Base-by-base conservation (phyloP, 2,888 invertebrate species). In the Ceramica pisi region DNA sequence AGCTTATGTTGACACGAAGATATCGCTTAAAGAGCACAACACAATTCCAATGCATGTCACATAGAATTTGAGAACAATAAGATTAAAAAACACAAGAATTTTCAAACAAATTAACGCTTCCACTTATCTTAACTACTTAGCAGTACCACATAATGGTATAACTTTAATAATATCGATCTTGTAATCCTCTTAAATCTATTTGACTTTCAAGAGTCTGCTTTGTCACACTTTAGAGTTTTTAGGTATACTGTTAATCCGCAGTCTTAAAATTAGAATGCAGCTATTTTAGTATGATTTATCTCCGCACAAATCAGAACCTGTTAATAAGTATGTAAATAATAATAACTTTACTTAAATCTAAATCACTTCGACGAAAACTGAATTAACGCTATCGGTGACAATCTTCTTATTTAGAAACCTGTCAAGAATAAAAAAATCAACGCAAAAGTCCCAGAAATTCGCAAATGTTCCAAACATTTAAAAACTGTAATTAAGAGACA, bases 111-210 rank as follows among this genome's bases (percentile, higher is more conserved):
- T 31, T 16, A 77, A 65, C 77, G 44, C 35, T 57, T 46, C 31
- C 16, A 56, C 50, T 46, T 14, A 62, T 12, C 21, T 72, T 38
- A 26, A 23, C n/a, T 62, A 50, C 23, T 56, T 19, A 63, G 38
- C 26, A n/a, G n/a, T 60, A 62, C 56, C 35, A 48, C 38, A 63
- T 50, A 71, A 19, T 61, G 23, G 12, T 38, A 16, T 16, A 26
- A 48, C 8, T 35, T 48, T 7, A n/a, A 55, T 51, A 60, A 64
- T 60, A 69, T 62, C 62, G 9, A 66, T 74, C 66, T 64, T 16
- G 10, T 74, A 74, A 78, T 74, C 65, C 44, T 46, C 21, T 44
- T 1, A 51, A 64, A 67, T 71, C 72, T 59, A 35, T 67, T 78
- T 55, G 63, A 35, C 41, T 57, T 78, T 44, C 53, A 50, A 51